phyloP scores from a whole-genome alignment of 2,113 vertebrate species.

The Oriolus oriolus region DNA sequence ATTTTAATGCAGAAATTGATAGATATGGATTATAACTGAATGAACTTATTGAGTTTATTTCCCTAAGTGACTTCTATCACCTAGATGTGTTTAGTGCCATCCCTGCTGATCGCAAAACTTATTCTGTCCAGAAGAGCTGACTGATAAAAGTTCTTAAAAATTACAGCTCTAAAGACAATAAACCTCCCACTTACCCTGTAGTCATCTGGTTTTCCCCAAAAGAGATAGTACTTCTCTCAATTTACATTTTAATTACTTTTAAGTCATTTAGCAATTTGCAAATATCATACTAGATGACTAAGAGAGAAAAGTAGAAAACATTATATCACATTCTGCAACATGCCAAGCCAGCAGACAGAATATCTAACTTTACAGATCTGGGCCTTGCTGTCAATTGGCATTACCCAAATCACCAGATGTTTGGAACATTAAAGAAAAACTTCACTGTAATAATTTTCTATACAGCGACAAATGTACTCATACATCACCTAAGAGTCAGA shows the following conservation, averaged over 20 bases:
- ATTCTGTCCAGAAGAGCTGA: background rate
- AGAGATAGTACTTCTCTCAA: background rate
- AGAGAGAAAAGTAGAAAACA: background rate
- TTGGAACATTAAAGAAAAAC: background rate
- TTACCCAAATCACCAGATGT: background rate
- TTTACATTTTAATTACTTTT: slow-evolving; percentile 38
- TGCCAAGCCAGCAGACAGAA: background rate
- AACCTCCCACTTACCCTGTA: background rate
- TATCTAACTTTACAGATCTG: background rate
- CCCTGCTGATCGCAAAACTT: background rate
- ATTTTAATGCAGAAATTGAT: background rate
- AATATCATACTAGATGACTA: background rate
- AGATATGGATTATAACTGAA: background rate
- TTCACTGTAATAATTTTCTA: background rate
- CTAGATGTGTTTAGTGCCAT: background rate
- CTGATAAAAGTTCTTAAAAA: background rate
- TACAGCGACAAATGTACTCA: background rate
- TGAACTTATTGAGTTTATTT: background rate
- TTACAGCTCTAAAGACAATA: background rate
- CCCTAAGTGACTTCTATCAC: background rate
- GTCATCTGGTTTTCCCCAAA: background rate
- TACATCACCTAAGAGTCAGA: background rate
- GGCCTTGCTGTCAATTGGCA: background rate
- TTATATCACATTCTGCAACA: background rate
- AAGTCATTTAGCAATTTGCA: slow-evolving; percentile 9